Base-by-base conservation (phyloP, 1,140 invertebrate genomes). In the Eurosta solidaginis region DNA sequence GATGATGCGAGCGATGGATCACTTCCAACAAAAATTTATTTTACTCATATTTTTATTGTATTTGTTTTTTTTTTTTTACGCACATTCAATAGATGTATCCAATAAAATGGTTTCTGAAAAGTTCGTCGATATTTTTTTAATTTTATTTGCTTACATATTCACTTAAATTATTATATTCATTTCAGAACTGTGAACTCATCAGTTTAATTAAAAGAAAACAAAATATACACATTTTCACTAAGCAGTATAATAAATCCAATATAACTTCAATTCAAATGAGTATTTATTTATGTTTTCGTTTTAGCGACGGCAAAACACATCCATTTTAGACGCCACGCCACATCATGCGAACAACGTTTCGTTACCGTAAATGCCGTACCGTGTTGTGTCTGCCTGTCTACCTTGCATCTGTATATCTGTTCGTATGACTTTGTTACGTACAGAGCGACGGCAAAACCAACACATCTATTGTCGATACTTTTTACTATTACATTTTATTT, bases 281-380 rank as follows among this genome's bases (percentile, higher is more conserved):
- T 40, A 45, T 47, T 75, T 75, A n/a, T n/a, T n/a, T n/a, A n/a
- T n/a, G n/a, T 9, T 9, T 45, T 40, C 44, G 42, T 76, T 76
- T 76, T 76, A 27, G 49, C 75, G 75, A 76, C 75, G 75, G 75
- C 49, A 76, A 76, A 50, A 33, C 75, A 45, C 20, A 17, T 49
- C 42, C 17, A 49, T 29, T 25, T 14, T 47, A 40, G 45, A 7
- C 22, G 27, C 12, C 42, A 75, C 44, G 27, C 73, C 73, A 75
- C 22, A 6, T 22, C 22, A 49, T 75, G 45, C 45, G 73, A 20
- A 40, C 59, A 68, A 40, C 59, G 59, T 36, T 68, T 40, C 59
- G 36, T 40, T 68, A 29, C 59, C 59, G 59, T 68, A 40, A 20
- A 29, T 36, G 33, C 59, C 59, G 59, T 36, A 68, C 59, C 59